Conservation (phyloP, 1,140 invertebrate species). For the Aphelenchoides besseyi region DNA sequence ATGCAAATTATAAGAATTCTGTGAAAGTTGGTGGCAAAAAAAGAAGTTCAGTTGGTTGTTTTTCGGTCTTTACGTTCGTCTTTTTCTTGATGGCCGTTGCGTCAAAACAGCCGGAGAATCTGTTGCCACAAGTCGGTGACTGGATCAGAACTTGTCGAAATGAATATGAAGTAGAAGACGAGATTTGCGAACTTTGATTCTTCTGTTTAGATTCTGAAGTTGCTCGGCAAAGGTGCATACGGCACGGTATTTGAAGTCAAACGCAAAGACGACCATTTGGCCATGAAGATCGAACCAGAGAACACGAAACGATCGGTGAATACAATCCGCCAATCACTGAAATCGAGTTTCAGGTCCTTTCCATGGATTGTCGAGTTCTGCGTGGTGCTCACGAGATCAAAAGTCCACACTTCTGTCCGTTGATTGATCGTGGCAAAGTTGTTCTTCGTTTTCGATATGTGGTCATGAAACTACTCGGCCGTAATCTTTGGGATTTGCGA, state of each 20-base stretch:
- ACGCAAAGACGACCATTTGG: conserved; percentile 18
- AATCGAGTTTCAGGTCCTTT: conserved; percentile 2
- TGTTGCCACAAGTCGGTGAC: conserved; percentile 22
- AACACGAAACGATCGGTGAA: conserved; percentile 31
- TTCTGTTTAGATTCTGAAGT: conserved; percentile 25
- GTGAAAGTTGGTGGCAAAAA: no score
- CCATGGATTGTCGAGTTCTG: conserved; percentile 34
- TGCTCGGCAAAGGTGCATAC: conserved; percentile 30
- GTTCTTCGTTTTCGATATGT: conserved; percentile 19
- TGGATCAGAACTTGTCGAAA: conserved; percentile 7
- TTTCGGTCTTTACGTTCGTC: no score
- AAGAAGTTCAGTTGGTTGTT: no score
- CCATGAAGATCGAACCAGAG: conserved; percentile 25
- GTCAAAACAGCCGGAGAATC: neutral
- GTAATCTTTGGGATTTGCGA: conserved; percentile 47
- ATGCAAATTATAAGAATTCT: no score
- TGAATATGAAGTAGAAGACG: conserved; percentile 22
- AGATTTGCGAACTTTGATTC: neutral
- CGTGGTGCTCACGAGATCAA: conserved; percentile 25
- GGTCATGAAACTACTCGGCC: conserved; percentile 42
- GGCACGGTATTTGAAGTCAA: conserved; percentile 30
- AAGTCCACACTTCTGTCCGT: conserved; percentile 27
- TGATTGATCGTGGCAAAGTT: conserved; percentile 29
- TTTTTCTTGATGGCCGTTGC: neutral
- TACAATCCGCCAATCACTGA: neutral